phyloP scores from a whole-genome alignment of 2,797 vertebrate genomes.

The Lutra lutra region DNA sequence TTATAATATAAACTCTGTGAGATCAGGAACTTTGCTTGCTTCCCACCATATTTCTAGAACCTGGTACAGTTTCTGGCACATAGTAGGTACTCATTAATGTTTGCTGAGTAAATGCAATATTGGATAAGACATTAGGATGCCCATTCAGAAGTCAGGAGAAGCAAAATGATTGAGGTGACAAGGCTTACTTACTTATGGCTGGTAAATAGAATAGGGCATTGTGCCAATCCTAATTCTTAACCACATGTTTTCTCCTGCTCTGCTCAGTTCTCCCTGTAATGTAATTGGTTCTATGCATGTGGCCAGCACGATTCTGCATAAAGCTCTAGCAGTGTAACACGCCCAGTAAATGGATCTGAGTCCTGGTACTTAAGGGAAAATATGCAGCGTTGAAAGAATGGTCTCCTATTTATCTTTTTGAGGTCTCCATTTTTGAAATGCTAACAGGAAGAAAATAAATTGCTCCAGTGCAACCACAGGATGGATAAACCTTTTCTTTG shows the following conservation, averaged over 20 bases:
- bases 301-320: not conserved
- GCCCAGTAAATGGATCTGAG: constrained; percentile 56
- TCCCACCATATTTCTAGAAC: not conserved
- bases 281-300: constrained; percentile 59
- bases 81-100: not conserved
- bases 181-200: not conserved
- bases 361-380: constrained; percentile 39
- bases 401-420: constrained; percentile 64
- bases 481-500: not conserved
- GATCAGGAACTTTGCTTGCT: not conserved
- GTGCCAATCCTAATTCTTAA: constrained; percentile 49
- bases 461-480: not conserved
- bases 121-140: not conserved
- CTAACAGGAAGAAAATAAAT: constrained; percentile 71
- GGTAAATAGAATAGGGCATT: constrained; percentile 7
- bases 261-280: not conserved
- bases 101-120: not conserved
- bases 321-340: not conserved
- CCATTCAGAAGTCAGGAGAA: constrained; percentile 26
- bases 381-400: constrained; percentile 38
- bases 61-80: not conserved
- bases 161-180: not conserved
- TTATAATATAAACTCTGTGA: not conserved
- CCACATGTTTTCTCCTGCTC: constrained; percentile 39
- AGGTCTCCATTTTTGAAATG: constrained; percentile 69